These are phyloP conservation scores for Hydroisotoma schaefferi DNA, from an alignment of 2,888 invertebrate genomes.

Conservation along the genomic window DNA sequence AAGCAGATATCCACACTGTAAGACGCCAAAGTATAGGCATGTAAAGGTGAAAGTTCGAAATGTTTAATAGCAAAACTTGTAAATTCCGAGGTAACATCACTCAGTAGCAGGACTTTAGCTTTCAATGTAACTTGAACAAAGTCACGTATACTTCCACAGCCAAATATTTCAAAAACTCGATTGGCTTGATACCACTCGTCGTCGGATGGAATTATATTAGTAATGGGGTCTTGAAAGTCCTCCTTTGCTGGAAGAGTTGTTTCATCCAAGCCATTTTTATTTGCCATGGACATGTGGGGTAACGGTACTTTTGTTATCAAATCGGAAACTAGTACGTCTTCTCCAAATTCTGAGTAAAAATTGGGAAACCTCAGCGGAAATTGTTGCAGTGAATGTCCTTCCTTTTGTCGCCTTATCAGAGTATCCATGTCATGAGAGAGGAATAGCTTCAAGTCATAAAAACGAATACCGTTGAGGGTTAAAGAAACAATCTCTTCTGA, in stretches of 20 bases:
- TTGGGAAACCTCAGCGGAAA: not conserved
- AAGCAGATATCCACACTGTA: not conserved
- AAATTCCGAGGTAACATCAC: not conserved
- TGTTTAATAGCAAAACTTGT: not conserved
- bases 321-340: too few species aligned
- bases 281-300: too few species aligned
- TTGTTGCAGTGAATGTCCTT: not conserved
- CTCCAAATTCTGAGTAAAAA: too few species aligned
- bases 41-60: not conserved
- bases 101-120: not conserved
- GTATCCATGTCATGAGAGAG: not conserved
- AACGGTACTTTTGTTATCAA: too few species aligned
- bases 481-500: not conserved
- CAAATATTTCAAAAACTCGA: not conserved
- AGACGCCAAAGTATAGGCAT: not conserved
- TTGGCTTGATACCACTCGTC: not conserved
- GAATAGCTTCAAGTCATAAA: not conserved
- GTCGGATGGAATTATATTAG: not conserved
- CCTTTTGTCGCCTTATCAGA: not conserved
- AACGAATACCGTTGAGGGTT: not conserved
- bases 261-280: too few species aligned
- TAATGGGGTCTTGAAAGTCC: not conserved
- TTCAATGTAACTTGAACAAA: not conserved
- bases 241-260: too few species aligned
- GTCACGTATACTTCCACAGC: not conserved